These are phyloP conservation scores for Balaenoptera acutorostrata DNA, from an alignment of 2,113 vertebrate species.

Conservation along the genomic window DNA sequence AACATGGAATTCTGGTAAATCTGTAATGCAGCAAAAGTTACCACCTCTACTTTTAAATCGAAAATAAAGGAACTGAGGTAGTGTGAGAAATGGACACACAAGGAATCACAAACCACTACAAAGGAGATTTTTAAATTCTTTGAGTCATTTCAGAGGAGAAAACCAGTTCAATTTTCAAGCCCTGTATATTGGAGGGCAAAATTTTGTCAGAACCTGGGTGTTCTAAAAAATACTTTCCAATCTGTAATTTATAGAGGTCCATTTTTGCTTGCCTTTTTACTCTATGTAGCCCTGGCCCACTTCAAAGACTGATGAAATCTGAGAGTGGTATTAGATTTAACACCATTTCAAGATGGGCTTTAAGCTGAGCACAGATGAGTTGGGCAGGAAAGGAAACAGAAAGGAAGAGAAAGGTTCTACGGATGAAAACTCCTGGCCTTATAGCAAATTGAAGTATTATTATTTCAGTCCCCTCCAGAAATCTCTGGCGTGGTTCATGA, in stretches of 20 bases:
- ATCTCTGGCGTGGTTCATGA: background rate
- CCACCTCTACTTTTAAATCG: background rate
- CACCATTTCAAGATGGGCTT: slow-evolving; percentile 63
- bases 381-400: slow-evolving; percentile 60
- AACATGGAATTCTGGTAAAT: background rate
- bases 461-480: slow-evolving; percentile 9
- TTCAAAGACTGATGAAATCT: slow-evolving; percentile 62
- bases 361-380: slow-evolving; percentile 62
- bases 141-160: background rate
- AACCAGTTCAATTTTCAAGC: background rate
- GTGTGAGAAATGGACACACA: background rate
- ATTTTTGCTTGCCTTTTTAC: slow-evolving; percentile 47
- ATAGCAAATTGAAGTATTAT: slow-evolving; percentile 55
- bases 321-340: slow-evolving; percentile 67
- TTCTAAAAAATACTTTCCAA: slow-evolving; percentile 33
- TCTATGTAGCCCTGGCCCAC: slow-evolving; percentile 24
- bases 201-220: background rate
- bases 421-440: slow-evolving; percentile 54
- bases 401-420: slow-evolving; percentile 30
- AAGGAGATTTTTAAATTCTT: background rate
- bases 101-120: background rate
- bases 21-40: background rate
- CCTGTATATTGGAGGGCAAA: background rate
- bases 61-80: background rate
- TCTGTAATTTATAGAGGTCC: slow-evolving; percentile 38